These are phyloP conservation scores for Falcunculus frontatus DNA, from an alignment of 2,113 vertebrate genomes.

Conservation along the genomic window DNA sequence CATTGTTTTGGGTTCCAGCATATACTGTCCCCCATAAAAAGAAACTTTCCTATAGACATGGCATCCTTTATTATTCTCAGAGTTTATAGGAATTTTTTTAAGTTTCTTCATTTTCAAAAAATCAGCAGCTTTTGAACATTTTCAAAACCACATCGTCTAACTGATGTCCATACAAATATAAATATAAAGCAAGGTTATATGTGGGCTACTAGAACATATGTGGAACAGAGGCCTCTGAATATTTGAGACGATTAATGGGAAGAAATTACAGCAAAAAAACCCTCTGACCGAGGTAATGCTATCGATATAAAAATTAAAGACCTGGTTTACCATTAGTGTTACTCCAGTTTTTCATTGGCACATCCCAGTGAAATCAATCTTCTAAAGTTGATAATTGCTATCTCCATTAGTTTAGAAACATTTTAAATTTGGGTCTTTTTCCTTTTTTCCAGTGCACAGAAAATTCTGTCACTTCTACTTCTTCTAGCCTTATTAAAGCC, in stretches of 20 bases:
- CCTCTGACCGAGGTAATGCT: neutral
- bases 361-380: neutral
- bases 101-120: neutral
- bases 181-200: neutral
- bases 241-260: neutral
- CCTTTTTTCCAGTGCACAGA: neutral
- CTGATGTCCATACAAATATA: neutral
- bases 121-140: neutral
- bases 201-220: neutral
- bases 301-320: neutral
- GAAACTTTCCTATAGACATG: neutral
- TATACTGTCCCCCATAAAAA: neutral
- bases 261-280: neutral
- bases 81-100: neutral
- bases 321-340: neutral
- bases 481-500: neutral
- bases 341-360: neutral
- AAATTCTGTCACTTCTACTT: neutral
- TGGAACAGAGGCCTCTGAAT: neutral
- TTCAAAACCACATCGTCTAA: neutral
- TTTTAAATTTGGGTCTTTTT: neutral
- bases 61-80: neutral
- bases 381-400: neutral
- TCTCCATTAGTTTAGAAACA: neutral
- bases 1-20: neutral